Conservation (phyloP, 2,888 invertebrate genomes). For the Hypolimnas misippus region DNA sequence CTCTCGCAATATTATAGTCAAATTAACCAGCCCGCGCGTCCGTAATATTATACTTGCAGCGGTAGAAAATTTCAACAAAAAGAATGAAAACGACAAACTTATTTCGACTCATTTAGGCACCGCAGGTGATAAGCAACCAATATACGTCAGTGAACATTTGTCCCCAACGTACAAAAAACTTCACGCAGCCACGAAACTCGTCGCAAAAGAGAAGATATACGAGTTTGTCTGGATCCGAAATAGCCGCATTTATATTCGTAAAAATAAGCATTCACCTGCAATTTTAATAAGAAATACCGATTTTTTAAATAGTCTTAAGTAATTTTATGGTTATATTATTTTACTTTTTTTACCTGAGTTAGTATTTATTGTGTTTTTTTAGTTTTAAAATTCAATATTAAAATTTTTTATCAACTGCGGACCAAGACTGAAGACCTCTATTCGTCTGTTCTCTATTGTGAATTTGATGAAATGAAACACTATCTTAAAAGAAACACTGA, state of each 20-base stretch:
- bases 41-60: slow-evolving; percentile 36
- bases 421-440: slow-evolving; percentile 4
- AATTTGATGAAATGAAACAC: no score
- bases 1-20: slow-evolving; percentile 41
- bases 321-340: neutral
- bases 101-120: slow-evolving; percentile 19
- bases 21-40: slow-evolving; percentile 36
- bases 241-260: neutral
- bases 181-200: neutral
- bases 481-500: no score
- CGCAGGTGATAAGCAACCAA: slow-evolving; percentile 15
- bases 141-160: neutral
- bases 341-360: neutral
- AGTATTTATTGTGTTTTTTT: neutral
- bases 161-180: slow-evolving; percentile 4
- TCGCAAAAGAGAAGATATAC: slow-evolving; percentile 6
- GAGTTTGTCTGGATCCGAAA: slow-evolving; percentile 11
- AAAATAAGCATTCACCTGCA: slow-evolving; percentile 5
- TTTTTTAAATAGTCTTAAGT: neutral
- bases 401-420: neutral
- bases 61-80: slow-evolving; percentile 31
- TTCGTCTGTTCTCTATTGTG: neutral
- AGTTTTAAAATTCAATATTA: slow-evolving; percentile 1
- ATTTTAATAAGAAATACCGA: slow-evolving; percentile 6
- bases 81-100: slow-evolving; percentile 25